Conservation (phyloP, 53 echinoderm and acorn worm species). For the Glandiceps talaboti region DNA sequence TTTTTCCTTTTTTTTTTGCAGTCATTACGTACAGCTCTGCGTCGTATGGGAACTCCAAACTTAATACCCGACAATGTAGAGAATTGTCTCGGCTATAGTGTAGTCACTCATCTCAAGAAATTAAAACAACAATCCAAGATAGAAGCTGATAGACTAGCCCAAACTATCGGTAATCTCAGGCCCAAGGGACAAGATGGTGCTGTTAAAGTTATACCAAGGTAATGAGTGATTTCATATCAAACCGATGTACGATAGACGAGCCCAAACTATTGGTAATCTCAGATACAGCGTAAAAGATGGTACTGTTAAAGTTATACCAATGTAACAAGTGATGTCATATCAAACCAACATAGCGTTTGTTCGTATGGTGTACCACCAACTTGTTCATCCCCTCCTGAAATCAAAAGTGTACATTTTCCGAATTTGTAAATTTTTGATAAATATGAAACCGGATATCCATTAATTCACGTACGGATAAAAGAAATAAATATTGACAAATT, state of each 20-base stretch:
- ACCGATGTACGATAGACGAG: too few relatives aligned
- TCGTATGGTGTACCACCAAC: too few relatives aligned
- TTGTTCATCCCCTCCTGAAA: too few relatives aligned
- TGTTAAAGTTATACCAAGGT: slow-evolving; percentile 88
- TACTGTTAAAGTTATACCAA: slow-evolving; percentile 76
- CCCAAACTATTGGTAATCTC: slow-evolving; percentile 43
- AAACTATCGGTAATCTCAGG: slow-evolving; percentile 37
- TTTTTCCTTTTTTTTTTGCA: slow-evolving; percentile 18
- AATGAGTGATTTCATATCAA: too few relatives aligned
- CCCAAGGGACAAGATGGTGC: slow-evolving; percentile 45
- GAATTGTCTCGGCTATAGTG: slow-evolving; percentile 97
- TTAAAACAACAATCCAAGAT: slow-evolving; percentile 92
- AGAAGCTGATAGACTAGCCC: slow-evolving; percentile 79
- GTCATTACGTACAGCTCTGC: slow-evolving; percentile 80
- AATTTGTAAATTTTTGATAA: too few relatives aligned
- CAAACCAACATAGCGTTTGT: too few relatives aligned
- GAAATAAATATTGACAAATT: too few relatives aligned
- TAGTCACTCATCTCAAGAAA: slow-evolving; percentile 93
- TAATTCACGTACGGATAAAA: too few relatives aligned
- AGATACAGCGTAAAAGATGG: slow-evolving; percentile 40
- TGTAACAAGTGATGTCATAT: too few relatives aligned
- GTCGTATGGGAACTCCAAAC: slow-evolving; percentile 97
- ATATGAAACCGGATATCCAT: too few relatives aligned
- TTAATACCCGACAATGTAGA: slow-evolving; percentile 93
- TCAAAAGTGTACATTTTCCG: too few relatives aligned